A percentile compares a stretch with the other conserved stretches of the same genome.
These are phyloP conservation scores for Spondyliosoma cantharus DNA, from an alignment of 2,797 vertebrate species.

Conservation along the genomic window DNA sequence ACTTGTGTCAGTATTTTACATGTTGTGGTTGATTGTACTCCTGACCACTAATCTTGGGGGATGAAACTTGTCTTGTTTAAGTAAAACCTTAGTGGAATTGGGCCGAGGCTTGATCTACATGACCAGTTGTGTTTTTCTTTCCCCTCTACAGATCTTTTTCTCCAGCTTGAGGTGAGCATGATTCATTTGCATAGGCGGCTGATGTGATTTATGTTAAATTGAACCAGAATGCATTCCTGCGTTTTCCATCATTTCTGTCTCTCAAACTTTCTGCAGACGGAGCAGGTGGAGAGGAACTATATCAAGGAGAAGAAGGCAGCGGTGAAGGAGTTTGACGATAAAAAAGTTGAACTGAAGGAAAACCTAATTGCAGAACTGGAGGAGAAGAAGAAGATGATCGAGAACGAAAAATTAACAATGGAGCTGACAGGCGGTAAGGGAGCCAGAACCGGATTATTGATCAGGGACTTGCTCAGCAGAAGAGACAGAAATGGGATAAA, in stretches of 20 bases:
- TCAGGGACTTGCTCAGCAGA: slow-evolving; percentile 29
- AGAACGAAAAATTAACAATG: slow-evolving; percentile 99
- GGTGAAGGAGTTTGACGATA: slow-evolving; percentile 99
- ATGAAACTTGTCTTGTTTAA: background rate
- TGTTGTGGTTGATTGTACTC: background rate
- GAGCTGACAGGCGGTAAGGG: slow-evolving; percentile 95
- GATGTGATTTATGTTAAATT: background rate
- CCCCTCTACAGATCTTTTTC: slow-evolving; percentile 91
- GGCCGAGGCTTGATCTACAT: background rate
- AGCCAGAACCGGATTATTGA: slow-evolving; percentile 35
- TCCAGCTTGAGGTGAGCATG: slow-evolving; percentile 94
- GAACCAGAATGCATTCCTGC: background rate
- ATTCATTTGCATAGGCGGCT: background rate
- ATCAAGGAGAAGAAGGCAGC: slow-evolving; percentile 99
- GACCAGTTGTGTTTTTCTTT: slow-evolving; percentile 1
- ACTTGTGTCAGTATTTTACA: background rate
- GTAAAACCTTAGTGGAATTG: background rate
- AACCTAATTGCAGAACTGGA: slow-evolving; percentile 97
- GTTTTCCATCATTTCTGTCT: background rate
- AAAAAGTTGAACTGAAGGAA: slow-evolving; percentile 98
- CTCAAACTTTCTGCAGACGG: slow-evolving; percentile 84
- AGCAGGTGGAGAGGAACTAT: slow-evolving; percentile 98
- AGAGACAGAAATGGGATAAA: slow-evolving; percentile 5
- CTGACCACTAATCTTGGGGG: background rate
- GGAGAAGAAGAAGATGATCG: slow-evolving; percentile 99